Conservation (phyloP, 1,140 invertebrate genomes). For the Anastrepha ludens region DNA sequence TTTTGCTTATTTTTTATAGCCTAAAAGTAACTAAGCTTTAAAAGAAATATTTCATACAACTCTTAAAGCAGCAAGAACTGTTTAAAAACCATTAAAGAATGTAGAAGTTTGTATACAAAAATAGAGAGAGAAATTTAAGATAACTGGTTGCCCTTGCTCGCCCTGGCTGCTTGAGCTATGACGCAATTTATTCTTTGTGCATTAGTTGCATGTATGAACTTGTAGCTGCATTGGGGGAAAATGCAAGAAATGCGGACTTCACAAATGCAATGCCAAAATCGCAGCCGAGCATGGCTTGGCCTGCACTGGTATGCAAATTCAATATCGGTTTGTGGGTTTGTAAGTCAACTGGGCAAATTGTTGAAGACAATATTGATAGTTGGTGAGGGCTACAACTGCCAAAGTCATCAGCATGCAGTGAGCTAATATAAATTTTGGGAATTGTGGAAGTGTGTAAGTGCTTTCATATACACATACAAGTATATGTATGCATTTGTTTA, state of each 20-base stretch:
- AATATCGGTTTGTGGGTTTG: slow-evolving; percentile 14
- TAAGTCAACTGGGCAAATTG: background rate
- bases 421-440: background rate
- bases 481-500: background rate
- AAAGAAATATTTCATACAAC: no score
- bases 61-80: background rate
- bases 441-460: background rate
- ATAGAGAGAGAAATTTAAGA: background rate
- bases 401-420: background rate
- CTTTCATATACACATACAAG: no score
- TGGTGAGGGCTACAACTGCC: background rate
- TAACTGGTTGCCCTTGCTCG: background rate
- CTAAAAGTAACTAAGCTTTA: background rate
- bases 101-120: background rate
- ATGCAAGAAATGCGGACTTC: background rate
- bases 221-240: background rate
- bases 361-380: background rate
- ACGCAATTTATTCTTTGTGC: background rate
- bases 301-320: background rate
- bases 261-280: background rate
- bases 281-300: background rate
- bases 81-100: background rate
- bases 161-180: no score
- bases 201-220: background rate
- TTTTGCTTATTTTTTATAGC: background rate